These are phyloP conservation scores for Cerastis leucographa DNA, from an alignment of 2,888 invertebrate species.

Conservation along the genomic window DNA sequence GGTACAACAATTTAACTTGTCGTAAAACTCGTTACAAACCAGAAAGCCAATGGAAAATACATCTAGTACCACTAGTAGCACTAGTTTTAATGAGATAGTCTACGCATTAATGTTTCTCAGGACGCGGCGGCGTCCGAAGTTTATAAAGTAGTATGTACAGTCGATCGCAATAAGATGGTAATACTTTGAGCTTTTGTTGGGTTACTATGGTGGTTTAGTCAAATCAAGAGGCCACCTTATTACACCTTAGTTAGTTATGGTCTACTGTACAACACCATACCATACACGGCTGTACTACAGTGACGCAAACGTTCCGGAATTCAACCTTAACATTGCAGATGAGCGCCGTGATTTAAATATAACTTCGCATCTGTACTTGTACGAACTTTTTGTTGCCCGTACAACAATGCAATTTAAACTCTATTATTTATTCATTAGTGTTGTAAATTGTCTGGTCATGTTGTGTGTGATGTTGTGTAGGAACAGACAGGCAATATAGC, in stretches of 20 bases:
- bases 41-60: background rate
- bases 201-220: background rate
- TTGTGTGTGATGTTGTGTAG: conserved; percentile 35
- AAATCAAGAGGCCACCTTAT: background rate
- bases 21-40: background rate
- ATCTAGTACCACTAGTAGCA: no score
- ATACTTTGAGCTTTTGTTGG: background rate
- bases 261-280: conserved; percentile 69
- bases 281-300: conserved; percentile 71
- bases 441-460: conserved; percentile 31
- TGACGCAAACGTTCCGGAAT: conserved; percentile 87
- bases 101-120: background rate
- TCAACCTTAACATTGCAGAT: conserved; percentile 89
- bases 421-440: conserved; percentile 62
- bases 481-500: conserved; percentile 51
- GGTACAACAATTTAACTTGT: background rate
- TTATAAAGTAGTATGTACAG: background rate
- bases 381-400: conserved; percentile 71
- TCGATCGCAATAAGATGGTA: background rate
- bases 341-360: conserved; percentile 87
- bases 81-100: background rate
- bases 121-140: background rate
- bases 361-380: conserved; percentile 81
- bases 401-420: conserved; percentile 72
- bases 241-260: background rate